Evolutionary conservation across 2,113 vertebrate genomes (phyloP).

Genomic region (Perognathus longimembris): DNA sequence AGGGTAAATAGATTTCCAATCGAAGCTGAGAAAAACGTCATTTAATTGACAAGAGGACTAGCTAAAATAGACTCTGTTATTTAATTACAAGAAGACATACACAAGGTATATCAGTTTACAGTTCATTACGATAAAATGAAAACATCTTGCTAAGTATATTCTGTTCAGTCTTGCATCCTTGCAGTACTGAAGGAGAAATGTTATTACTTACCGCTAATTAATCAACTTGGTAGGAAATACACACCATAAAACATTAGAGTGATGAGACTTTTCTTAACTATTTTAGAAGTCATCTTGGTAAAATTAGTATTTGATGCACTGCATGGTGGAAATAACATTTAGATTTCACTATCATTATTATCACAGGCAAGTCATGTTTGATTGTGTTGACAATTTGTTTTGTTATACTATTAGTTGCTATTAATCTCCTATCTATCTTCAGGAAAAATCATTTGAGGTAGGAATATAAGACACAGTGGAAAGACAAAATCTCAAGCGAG

Average conservation of each 20-base stretch:
- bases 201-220: slow-evolving; percentile 37
- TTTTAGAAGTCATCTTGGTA: slow-evolving; percentile 53
- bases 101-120: not conserved
- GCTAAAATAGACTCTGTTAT: not conserved
- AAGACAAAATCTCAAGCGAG: not conserved
- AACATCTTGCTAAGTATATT: not conserved
- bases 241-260: not conserved
- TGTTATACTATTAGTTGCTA: slow-evolving; percentile 19
- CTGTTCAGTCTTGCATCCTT: not conserved
- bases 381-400: slow-evolving; percentile 60
- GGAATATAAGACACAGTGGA: not conserved
- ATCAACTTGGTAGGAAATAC: slow-evolving; percentile 44
- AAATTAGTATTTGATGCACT: slow-evolving; percentile 51
- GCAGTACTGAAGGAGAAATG: not conserved
- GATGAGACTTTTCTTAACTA: slow-evolving; percentile 45
- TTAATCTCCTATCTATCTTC: slow-evolving; percentile 17
- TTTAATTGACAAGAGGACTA: not conserved
- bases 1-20: not conserved
- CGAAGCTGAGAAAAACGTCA: not conserved
- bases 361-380: not conserved
- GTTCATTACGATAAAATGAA: not conserved
- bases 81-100: not conserved
- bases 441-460: slow-evolving; percentile 21
- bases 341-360: slow-evolving; percentile 45
- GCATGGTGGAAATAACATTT: slow-evolving; percentile 50